Conservation (phyloP, 1,140 invertebrate species). For the Drosophila pectinifera region DNA sequence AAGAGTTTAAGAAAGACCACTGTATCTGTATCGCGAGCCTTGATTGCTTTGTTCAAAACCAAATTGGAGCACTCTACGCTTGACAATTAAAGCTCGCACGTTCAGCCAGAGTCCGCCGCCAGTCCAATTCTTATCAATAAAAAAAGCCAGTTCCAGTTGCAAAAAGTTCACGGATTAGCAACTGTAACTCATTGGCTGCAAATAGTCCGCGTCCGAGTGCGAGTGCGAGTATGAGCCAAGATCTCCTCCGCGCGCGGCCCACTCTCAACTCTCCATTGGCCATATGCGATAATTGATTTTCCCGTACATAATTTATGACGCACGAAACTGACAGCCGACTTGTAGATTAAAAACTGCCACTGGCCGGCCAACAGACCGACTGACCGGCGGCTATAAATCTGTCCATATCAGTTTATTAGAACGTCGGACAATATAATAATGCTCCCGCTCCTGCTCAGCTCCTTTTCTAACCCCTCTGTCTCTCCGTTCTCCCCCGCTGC, state of each 20-base stretch:
- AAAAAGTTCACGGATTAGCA: slow-evolving; percentile 74
- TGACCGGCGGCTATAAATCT: slow-evolving; percentile 71
- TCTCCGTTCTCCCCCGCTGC: slow-evolving; percentile 10
- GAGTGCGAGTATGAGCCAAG: slow-evolving; percentile 24
- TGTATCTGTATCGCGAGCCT: slow-evolving; percentile 25
- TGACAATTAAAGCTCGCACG: slow-evolving; percentile 55
- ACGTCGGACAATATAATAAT: slow-evolving; percentile 58
- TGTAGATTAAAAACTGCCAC: slow-evolving; percentile 75
- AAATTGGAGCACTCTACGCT: slow-evolving; percentile 56
- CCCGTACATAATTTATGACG: slow-evolving; percentile 83
- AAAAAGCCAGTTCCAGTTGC: slow-evolving; percentile 54
- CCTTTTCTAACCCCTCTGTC: neutral
- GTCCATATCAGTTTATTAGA: slow-evolving; percentile 68
- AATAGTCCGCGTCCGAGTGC: slow-evolving; percentile 18
- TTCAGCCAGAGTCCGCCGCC: slow-evolving; percentile 19
- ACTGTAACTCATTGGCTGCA: slow-evolving; percentile 23
- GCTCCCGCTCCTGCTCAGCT: slow-evolving; percentile 27
- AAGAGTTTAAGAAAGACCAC: neutral
- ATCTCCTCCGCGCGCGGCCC: slow-evolving; percentile 34
- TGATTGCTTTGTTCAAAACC: slow-evolving; percentile 43
- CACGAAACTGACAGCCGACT: slow-evolving; percentile 75
- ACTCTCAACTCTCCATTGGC: slow-evolving; percentile 48
- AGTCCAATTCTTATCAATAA: slow-evolving; percentile 72
- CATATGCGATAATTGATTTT: slow-evolving; percentile 80
- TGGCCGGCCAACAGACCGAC: slow-evolving; percentile 52